A percentile compares a stretch with the other conserved stretches of the same genome.
Conservation (phyloP, 2,797 vertebrate species). For the Pangasius djambal region DNA sequence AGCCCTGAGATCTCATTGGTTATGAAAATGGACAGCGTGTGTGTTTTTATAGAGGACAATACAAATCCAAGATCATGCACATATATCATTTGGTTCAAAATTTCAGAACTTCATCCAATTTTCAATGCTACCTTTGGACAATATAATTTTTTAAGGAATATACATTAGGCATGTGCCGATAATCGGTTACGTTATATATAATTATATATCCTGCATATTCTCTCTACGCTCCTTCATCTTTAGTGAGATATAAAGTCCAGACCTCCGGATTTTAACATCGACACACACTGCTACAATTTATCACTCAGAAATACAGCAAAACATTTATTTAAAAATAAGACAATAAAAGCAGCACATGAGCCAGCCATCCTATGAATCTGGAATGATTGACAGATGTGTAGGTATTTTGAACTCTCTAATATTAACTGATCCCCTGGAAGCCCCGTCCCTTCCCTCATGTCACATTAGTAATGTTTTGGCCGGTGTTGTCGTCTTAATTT, state of each 20-base stretch:
- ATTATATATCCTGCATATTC: neutral
- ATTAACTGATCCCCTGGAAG: too few relatives aligned
- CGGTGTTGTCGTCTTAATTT: neutral
- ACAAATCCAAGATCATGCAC: conserved; percentile 62
- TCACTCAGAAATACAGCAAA: neutral
- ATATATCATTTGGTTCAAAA: conserved; percentile 47
- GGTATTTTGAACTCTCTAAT: neutral
- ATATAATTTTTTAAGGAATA: neutral
- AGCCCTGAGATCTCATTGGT: conserved; percentile 71
- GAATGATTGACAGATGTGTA: neutral
- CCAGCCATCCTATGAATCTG: neutral
- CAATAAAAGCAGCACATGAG: neutral
- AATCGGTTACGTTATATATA: neutral
- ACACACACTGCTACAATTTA: neutral
- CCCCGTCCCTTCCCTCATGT: neutral
- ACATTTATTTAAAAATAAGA: too few relatives aligned
- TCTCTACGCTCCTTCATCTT: neutral
- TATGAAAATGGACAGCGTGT: conserved; percentile 59
- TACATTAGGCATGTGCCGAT: neutral
- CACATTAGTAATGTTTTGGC: neutral
- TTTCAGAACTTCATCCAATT: conserved; percentile 37
- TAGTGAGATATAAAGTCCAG: neutral
- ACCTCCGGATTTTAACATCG: neutral
- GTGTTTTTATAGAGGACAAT: conserved; percentile 52
- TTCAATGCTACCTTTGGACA: conserved; percentile 23